Evolutionary conservation across 2,113 vertebrate genomes (phyloP).

Genomic region (Tyrannus savana): DNA sequence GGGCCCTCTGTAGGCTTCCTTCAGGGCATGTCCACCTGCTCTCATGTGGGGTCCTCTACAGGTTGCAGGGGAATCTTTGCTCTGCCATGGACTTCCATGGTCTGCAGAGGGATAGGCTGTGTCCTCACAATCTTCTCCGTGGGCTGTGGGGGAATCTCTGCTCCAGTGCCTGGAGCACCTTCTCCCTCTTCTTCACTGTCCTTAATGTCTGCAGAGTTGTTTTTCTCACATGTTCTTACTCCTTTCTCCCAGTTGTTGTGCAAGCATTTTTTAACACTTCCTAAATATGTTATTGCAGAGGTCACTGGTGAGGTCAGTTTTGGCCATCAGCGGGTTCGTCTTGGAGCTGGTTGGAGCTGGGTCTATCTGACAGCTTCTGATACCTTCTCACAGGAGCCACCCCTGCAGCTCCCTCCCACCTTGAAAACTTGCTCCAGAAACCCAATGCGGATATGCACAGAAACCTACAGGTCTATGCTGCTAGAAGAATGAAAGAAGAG

Average conservation of each 20-base stretch:
- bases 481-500: background rate
- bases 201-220: background rate
- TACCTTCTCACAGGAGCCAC: background rate
- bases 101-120: background rate
- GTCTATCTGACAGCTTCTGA: background rate
- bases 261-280: background rate
- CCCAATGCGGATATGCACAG: background rate
- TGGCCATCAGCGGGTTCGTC: accelerated
- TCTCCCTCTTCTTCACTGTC: background rate
- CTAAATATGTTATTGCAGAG: background rate
- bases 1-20: background rate
- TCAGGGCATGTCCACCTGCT: background rate
- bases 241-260: background rate
- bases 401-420: background rate
- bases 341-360: background rate
- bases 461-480: background rate
- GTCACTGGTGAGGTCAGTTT: background rate
- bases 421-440: background rate
- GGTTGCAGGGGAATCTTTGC: background rate
- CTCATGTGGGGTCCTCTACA: background rate
- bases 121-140: background rate
- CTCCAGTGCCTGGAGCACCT: background rate
- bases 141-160: background rate
- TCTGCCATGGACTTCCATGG: background rate
- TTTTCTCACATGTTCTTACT: background rate